Evolutionary conservation across 2,888 invertebrate genomes (phyloP).

Genomic region (Danaus chrysippus): DNA sequence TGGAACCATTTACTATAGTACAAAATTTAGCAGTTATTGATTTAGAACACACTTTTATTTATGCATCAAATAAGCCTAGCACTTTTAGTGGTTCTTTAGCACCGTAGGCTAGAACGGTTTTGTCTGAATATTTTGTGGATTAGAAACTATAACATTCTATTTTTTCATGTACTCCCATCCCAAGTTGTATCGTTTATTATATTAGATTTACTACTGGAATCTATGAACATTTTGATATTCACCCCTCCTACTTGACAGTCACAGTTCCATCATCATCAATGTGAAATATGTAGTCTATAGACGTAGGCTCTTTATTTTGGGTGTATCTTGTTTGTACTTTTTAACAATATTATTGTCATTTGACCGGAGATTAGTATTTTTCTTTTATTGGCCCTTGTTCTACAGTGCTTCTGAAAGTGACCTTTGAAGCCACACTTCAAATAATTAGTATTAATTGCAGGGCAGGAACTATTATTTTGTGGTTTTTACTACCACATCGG

Average conservation of each 20-base stretch:
- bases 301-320: slow-evolving; percentile 10
- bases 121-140: slow-evolving; percentile 17
- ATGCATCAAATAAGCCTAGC: slow-evolving; percentile 32
- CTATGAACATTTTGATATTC: slow-evolving; percentile 9
- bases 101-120: slow-evolving; percentile 32
- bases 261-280: slow-evolving; percentile 7
- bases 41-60: slow-evolving; percentile 12
- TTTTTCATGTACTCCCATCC: slow-evolving; percentile 8
- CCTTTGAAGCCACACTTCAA: slow-evolving; percentile 14
- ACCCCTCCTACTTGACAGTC: slow-evolving; percentile 9
- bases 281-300: slow-evolving; percentile 12
- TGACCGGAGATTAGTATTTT: not conserved
- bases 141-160: slow-evolving; percentile 3
- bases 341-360: not conserved
- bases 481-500: slow-evolving; percentile 18
- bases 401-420: slow-evolving; percentile 11
- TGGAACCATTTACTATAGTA: slow-evolving; percentile 30
- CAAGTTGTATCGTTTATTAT: slow-evolving; percentile 11
- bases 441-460: slow-evolving; percentile 13
- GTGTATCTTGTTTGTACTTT: slow-evolving; percentile 28
- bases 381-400: slow-evolving; percentile 15
- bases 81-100: slow-evolving; percentile 25
- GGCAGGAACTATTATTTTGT: slow-evolving; percentile 15
- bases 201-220: slow-evolving; percentile 12
- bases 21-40: slow-evolving; percentile 22